These are phyloP conservation scores for Sycophila texana DNA, from an alignment of 2,888 invertebrate genomes.

Conservation along the genomic window DNA sequence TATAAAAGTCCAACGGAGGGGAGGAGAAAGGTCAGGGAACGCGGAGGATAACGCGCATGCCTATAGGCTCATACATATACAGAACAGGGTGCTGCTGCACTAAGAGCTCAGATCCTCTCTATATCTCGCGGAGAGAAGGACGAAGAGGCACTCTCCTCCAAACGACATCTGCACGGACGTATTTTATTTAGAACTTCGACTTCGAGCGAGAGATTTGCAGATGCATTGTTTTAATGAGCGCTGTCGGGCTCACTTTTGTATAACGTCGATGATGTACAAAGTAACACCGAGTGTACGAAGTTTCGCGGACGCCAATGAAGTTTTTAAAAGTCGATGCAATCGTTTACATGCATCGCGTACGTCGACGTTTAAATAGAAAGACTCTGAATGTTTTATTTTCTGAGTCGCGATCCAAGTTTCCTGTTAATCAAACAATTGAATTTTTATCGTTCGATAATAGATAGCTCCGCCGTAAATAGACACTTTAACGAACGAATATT, in stretches of 20 bases:
- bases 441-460: too few species aligned
- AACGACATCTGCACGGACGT: constrained; percentile 15
- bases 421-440: too few species aligned
- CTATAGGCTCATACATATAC: constrained; percentile 43
- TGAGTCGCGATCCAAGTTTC: not conserved
- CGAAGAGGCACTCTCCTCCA: not conserved
- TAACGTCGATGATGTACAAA: not conserved
- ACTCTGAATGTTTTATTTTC: not conserved
- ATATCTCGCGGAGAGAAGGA: not conserved
- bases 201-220: not conserved
- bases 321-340: not conserved
- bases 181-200: constrained; percentile 51
- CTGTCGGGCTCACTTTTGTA: not conserved
- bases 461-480: too few species aligned
- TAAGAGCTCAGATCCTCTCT: not conserved
- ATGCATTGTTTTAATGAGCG: constrained; percentile 22
- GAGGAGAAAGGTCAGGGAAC: constrained; percentile 56
- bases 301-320: constrained; percentile 2
- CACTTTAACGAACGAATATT: too few species aligned
- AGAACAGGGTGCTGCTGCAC: constrained; percentile 24
- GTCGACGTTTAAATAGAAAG: not conserved
- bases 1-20: constrained; percentile 45
- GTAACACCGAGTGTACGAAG: not conserved
- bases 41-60: not conserved
- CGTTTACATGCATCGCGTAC: not conserved